phyloP scores from a whole-genome alignment of 37 sponge, comb jelly and placozoan species.

The Trichoplax adhaerens region DNA sequence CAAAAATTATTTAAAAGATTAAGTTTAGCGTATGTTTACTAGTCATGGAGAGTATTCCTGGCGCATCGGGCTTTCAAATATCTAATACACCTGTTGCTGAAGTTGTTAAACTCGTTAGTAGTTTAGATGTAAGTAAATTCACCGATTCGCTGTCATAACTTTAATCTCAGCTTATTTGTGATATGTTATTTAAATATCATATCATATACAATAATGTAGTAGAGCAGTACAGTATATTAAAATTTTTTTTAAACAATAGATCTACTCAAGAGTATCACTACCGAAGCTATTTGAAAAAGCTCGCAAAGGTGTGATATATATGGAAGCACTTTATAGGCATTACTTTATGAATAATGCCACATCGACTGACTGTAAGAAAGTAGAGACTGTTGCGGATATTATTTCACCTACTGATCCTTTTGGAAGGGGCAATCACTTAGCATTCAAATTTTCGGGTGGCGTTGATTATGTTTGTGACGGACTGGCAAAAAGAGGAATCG shows the following conservation, averaged over 20 bases:
- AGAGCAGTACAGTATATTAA: neutral
- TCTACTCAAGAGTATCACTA: neutral
- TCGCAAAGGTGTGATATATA: neutral
- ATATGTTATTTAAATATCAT: conserved; percentile 1
- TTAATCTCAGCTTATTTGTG: conserved; percentile 28
- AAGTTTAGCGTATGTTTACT: neutral
- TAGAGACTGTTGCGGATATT: conserved; percentile 19
- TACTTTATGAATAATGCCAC: too few species aligned
- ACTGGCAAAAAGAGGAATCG: conserved; percentile 31
- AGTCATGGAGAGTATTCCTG: conserved; percentile 38
- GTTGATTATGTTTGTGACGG: conserved; percentile 20
- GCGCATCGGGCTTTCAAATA: conserved; percentile 64
- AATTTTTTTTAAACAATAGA: neutral
- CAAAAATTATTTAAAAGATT: neutral
- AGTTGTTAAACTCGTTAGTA: conserved; percentile 22
- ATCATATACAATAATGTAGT: neutral
- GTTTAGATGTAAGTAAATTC: conserved; percentile 53
- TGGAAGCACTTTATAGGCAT: neutral
- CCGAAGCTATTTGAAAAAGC: neutral
- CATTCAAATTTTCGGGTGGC: conserved; percentile 37
- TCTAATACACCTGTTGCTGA: conserved; percentile 59
- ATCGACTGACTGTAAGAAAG: neutral
- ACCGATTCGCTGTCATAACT: conserved; percentile 47
- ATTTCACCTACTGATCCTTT: conserved; percentile 52
- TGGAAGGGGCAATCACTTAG: conserved; percentile 67